phyloP scores from a whole-genome alignment of 2,888 invertebrate genomes.

The Lacanobia wlatinum region DNA sequence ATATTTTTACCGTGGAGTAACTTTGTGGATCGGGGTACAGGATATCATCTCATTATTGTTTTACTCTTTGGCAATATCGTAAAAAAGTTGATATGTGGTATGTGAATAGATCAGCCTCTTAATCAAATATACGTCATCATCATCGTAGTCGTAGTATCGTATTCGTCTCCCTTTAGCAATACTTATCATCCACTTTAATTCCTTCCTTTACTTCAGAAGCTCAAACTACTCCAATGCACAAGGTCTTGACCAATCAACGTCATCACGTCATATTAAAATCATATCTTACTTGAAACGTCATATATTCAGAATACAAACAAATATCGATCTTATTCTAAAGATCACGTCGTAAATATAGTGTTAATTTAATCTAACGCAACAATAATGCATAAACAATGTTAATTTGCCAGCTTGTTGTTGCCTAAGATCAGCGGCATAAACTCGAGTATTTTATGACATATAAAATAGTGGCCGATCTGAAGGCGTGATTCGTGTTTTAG shows the following conservation, averaged over 20 bases:
- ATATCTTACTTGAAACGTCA: not conserved
- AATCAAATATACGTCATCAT: not conserved
- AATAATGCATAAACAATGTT: conserved; percentile 42
- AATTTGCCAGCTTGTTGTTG: conserved; percentile 33
- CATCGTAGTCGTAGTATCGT: too few relatives aligned
- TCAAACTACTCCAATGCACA: too few relatives aligned
- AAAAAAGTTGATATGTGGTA: too few relatives aligned
- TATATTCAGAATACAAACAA: too few relatives aligned
- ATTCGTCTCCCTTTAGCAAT: not conserved
- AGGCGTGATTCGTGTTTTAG: conserved; percentile 32
- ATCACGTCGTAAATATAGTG: conserved; percentile 4
- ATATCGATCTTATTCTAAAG: not conserved
- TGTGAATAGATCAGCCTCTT: too few relatives aligned
- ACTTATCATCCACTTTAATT: not conserved
- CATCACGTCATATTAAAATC: not conserved
- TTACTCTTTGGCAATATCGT: not conserved
- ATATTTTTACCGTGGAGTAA: too few relatives aligned
- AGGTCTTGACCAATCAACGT: not conserved
- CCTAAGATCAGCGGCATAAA: conserved; percentile 39
- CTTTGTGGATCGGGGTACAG: not conserved
- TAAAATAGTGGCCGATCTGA: conserved; percentile 28
- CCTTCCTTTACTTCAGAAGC: too few relatives aligned
- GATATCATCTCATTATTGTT: not conserved
- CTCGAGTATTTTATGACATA: conserved; percentile 42
- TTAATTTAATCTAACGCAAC: conserved; percentile 29